Conservation (phyloP, 35 echinoderm and acorn worm genomes). For the Ptychodera flava region DNA sequence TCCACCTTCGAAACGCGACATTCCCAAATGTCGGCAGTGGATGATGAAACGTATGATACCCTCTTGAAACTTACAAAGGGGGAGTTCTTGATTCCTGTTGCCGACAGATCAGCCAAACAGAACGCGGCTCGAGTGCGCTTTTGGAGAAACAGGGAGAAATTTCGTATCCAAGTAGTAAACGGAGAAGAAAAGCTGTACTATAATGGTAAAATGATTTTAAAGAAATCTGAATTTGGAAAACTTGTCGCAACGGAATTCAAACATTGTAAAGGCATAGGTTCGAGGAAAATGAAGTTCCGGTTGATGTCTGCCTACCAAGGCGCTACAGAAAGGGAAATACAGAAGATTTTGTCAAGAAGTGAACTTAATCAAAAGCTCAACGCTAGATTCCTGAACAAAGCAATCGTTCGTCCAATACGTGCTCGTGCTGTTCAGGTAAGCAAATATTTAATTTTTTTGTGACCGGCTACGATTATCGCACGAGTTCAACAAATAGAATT, state of each 20-base stretch:
- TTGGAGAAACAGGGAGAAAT: constrained; percentile 3
- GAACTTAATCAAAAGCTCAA: no score
- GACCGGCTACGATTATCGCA: no score
- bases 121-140: not conserved
- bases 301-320: not conserved
- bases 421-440: no score
- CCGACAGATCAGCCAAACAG: not conserved
- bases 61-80: constrained; percentile 11
- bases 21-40: not conserved
- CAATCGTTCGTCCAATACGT: no score
- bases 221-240: not conserved
- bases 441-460: no score
- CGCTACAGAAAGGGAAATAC: not conserved
- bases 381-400: no score
- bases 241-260: not conserved
- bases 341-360: no score
- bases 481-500: no score
- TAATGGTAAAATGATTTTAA: constrained; percentile 11
- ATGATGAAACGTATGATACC: not conserved
- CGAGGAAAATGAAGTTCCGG: not conserved
- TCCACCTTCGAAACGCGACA: no score
- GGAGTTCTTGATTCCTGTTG: not conserved
- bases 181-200: not conserved
- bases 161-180: constrained; percentile 6
- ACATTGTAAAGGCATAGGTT: not conserved